phyloP scores from a whole-genome alignment of 2,888 invertebrate species.

The Spatulosminthurus flaviceps region DNA sequence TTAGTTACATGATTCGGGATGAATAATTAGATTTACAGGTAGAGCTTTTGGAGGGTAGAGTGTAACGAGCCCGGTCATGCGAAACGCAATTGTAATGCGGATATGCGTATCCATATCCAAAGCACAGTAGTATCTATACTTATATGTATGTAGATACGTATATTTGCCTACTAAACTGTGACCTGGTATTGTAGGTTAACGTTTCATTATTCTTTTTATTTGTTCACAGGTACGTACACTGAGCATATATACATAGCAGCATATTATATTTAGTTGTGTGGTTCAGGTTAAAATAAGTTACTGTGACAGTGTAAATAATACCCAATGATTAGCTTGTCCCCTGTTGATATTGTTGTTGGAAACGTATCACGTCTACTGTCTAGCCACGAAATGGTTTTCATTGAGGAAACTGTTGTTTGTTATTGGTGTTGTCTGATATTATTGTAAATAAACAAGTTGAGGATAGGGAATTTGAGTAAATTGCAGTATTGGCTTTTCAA shows the following conservation, averaged over 20 bases:
- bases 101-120: conserved; percentile 26
- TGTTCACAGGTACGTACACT: too few species aligned
- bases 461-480: not conserved
- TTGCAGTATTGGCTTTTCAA: conserved; percentile 14
- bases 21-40: conserved; percentile 16
- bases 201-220: too few species aligned
- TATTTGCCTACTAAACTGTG: too few species aligned
- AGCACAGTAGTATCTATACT: too few species aligned
- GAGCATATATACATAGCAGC: not conserved
- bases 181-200: too few species aligned
- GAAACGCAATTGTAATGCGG: conserved; percentile 36
- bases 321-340: not conserved
- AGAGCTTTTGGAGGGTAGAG: not conserved
- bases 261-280: too few species aligned
- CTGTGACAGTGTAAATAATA: not conserved
- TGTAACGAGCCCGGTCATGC: conserved; percentile 37
- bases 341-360: not conserved
- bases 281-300: too few species aligned
- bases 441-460: conserved; percentile 1
- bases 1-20: conserved; percentile 10
- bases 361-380: not conserved
- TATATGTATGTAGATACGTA: too few species aligned
- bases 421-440: too few species aligned
- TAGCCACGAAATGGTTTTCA: not conserved
- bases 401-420: too few species aligned